A percentile compares a stretch with the other conserved stretches of the same genome.
phyloP scores from a whole-genome alignment of 2,797 vertebrate genomes.

The Mergus octosetaceus region DNA sequence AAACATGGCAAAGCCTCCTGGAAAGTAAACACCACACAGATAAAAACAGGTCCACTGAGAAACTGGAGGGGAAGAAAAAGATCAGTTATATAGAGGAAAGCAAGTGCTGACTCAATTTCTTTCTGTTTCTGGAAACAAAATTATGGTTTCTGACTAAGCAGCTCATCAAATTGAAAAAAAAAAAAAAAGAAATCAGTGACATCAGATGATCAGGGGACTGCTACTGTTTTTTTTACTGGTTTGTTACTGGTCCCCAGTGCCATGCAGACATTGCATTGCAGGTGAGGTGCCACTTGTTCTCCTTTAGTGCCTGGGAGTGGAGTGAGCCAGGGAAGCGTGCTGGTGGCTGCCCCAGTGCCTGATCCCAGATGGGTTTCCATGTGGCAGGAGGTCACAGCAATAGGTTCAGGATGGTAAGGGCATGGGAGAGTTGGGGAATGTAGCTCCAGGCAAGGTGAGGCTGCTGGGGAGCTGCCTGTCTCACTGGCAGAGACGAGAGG shows the following conservation, averaged over 20 bases:
- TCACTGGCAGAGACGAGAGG: neutral
- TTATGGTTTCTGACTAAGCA: neutral
- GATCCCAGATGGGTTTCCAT: neutral
- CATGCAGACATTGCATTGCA: neutral
- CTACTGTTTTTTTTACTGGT: neutral
- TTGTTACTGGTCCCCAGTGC: neutral
- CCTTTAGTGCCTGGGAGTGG: accelerated
- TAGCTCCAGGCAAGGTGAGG: neutral
- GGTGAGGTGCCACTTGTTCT: neutral
- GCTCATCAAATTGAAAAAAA: neutral
- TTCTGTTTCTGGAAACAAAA: conserved; percentile 51
- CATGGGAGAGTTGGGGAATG: neutral
- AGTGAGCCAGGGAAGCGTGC: neutral
- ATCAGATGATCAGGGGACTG: neutral
- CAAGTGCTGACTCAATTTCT: conserved; percentile 31
- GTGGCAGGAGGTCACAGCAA: neutral
- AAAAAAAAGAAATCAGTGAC: neutral
- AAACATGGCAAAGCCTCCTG: conserved; percentile 13
- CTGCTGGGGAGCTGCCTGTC: neutral
- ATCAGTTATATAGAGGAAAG: conserved; percentile 51
- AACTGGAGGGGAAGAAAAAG: conserved; percentile 37
- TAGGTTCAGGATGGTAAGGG: neutral
- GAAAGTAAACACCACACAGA: neutral
- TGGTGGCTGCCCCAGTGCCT: neutral
- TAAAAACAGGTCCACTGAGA: conserved; percentile 24